These are phyloP conservation scores for Aphelenchoides avenae DNA, from an alignment of 1,140 invertebrate species.

Conservation along the genomic window DNA sequence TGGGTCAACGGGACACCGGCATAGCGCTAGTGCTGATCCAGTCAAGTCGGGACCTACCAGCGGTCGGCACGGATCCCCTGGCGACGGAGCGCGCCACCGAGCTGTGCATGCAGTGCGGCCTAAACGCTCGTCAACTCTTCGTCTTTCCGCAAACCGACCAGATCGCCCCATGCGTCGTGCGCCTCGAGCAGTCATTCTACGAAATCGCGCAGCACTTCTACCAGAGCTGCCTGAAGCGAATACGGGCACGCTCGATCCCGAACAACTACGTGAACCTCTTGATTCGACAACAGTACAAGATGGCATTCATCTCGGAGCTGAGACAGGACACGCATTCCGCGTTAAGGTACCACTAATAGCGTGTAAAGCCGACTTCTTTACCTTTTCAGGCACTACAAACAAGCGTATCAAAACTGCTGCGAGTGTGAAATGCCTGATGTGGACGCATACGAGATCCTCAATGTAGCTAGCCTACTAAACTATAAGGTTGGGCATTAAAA, in stretches of 20 bases:
- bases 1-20: constrained; percentile 28
- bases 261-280: constrained; percentile 59
- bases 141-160: constrained; percentile 73
- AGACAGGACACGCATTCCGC: constrained; percentile 81
- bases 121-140: constrained; percentile 84
- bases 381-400: constrained; percentile 41
- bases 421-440: constrained; percentile 33
- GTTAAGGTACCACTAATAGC: constrained; percentile 69
- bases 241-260: constrained; percentile 35
- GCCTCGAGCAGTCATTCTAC: constrained; percentile 82
- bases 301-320: constrained; percentile 90
- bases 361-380: neutral
- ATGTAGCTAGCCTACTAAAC: constrained; percentile 30
- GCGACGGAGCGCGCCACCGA: constrained; percentile 80
- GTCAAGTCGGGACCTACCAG: constrained; percentile 57
- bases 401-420: constrained; percentile 30
- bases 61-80: constrained; percentile 78
- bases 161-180: constrained; percentile 41
- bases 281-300: constrained; percentile 92
- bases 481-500: constrained; percentile 40
- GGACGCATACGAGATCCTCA: constrained; percentile 27
- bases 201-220: constrained; percentile 89
- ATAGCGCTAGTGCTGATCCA: constrained; percentile 40
- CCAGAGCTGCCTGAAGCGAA: constrained; percentile 72
- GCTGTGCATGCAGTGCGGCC: constrained; percentile 81